Conservation (phyloP, 2,888 invertebrate species). For the Crioceris asparagi region DNA sequence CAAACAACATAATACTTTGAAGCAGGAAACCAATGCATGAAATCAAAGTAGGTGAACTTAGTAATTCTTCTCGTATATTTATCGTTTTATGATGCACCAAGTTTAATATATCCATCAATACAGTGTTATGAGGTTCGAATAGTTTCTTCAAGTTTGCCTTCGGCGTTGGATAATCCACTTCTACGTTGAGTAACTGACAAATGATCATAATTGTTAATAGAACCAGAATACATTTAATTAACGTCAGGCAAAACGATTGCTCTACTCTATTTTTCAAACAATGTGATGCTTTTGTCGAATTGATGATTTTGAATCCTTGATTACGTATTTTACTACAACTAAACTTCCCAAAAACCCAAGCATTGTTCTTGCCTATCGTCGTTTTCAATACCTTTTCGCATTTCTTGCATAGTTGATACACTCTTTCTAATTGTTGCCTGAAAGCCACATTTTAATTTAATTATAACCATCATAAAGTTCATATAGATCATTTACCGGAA, state of each 20-base stretch:
- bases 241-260: conserved; percentile 8
- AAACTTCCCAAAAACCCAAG: conserved; percentile 53
- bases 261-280: conserved; percentile 12
- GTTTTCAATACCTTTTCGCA: conserved; percentile 56
- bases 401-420: conserved; percentile 60
- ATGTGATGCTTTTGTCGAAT: conserved; percentile 18
- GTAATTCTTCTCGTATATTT: too few relatives aligned
- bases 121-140: too few relatives aligned
- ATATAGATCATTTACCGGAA: conserved; percentile 48
- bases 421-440: conserved; percentile 59
- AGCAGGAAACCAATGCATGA: too few relatives aligned
- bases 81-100: too few relatives aligned
- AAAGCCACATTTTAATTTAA: conserved; percentile 24
- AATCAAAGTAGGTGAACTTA: too few relatives aligned
- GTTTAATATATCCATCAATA: too few relatives aligned
- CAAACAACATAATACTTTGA: too few relatives aligned
- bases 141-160: too few relatives aligned
- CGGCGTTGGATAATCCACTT: conserved; percentile 12
- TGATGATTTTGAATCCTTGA: conserved; percentile 18
- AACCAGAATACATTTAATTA: conserved; percentile 11
- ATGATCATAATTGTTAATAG: conserved; percentile 10
- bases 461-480: too few relatives aligned
- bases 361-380: conserved; percentile 58
- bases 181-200: conserved; percentile 13
- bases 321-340: conserved; percentile 29